These are phyloP conservation scores for Ceratina calcarata DNA, from an alignment of 1,140 invertebrate species.

Conservation along the genomic window DNA sequence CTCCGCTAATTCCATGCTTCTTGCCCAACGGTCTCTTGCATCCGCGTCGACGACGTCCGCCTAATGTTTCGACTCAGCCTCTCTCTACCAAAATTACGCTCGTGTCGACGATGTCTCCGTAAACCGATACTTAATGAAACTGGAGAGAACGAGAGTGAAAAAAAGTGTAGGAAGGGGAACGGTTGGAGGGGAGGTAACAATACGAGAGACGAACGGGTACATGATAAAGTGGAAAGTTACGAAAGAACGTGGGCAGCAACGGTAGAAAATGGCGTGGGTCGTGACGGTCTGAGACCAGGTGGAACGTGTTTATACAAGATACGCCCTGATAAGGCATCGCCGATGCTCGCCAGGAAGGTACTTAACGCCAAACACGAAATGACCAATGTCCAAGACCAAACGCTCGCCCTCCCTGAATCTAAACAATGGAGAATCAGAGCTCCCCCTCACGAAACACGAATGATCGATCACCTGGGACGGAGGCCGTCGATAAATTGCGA, in stretches of 20 bases:
- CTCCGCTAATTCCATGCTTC: not conserved
- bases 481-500: not conserved
- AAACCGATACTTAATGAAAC: too few relatives aligned
- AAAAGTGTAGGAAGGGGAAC: too few relatives aligned
- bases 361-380: conserved; percentile 8
- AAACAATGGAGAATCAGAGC: too few relatives aligned
- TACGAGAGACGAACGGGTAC: conserved; percentile 29
- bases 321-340: conserved; percentile 58
- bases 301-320: conserved; percentile 68
- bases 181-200: not conserved
- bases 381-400: conserved; percentile 41
- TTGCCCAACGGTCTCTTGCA: not conserved
- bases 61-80: too few relatives aligned
- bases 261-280: conserved; percentile 64
- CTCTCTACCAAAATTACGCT: too few relatives aligned
- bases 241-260: conserved; percentile 61
- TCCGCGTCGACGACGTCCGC: too few relatives aligned
- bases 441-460: not conserved
- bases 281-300: conserved; percentile 60
- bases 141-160: too few relatives aligned
- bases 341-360: conserved; percentile 40
- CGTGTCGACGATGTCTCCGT: too few relatives aligned
- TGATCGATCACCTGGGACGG: not conserved
- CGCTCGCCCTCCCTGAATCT: too few relatives aligned
- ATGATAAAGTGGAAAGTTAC: conserved; percentile 65